A percentile compares a stretch with the other conserved stretches of the same genome.
phyloP scores from a whole-genome alignment of 2,113 vertebrate genomes.

The Nothobranchius furzeri region DNA sequence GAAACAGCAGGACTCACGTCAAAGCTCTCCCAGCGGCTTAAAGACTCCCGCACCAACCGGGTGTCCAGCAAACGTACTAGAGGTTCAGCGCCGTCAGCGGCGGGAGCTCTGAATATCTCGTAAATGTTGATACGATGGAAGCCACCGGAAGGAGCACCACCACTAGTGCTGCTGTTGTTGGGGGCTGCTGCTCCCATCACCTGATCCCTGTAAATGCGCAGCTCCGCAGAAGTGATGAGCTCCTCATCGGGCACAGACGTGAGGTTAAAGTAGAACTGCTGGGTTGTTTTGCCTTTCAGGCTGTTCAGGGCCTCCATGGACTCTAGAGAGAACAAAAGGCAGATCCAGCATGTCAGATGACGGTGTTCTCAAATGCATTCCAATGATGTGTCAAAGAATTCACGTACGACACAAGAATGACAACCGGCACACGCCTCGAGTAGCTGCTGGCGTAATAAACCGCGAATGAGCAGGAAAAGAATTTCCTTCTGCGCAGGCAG shows the following conservation, averaged over 20 bases:
- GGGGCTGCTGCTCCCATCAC: slow-evolving; percentile 78
- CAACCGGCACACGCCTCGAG: slow-evolving; percentile 17
- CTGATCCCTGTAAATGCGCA: slow-evolving; percentile 93
- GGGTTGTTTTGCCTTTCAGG: slow-evolving; percentile 86
- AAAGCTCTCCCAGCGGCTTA: slow-evolving; percentile 96
- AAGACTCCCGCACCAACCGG: slow-evolving; percentile 90
- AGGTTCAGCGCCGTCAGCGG: slow-evolving; percentile 78
- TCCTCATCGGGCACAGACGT: slow-evolving; percentile 91
- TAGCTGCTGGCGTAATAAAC: neutral
- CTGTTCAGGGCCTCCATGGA: slow-evolving; percentile 91
- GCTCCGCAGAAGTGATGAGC: slow-evolving; percentile 93
- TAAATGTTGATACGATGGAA: slow-evolving; percentile 98
- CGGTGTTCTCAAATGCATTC: neutral
- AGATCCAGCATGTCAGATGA: slow-evolving; percentile 38
- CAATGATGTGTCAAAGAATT: slow-evolving; percentile 15
- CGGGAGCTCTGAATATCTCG: slow-evolving; percentile 90
- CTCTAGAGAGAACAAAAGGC: slow-evolving; percentile 77
- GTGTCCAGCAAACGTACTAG: slow-evolving; percentile 95
- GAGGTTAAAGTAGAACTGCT: slow-evolving; percentile 97
- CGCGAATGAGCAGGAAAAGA: neutral
- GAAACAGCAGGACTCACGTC: slow-evolving; percentile 93
- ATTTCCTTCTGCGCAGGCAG: neutral
- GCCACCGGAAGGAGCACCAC: slow-evolving; percentile 74
- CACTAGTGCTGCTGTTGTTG: slow-evolving; percentile 73
- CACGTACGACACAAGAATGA: neutral